Base-by-base conservation (phyloP, 2,113 vertebrate species). In the Chloropsis hardwickii region DNA sequence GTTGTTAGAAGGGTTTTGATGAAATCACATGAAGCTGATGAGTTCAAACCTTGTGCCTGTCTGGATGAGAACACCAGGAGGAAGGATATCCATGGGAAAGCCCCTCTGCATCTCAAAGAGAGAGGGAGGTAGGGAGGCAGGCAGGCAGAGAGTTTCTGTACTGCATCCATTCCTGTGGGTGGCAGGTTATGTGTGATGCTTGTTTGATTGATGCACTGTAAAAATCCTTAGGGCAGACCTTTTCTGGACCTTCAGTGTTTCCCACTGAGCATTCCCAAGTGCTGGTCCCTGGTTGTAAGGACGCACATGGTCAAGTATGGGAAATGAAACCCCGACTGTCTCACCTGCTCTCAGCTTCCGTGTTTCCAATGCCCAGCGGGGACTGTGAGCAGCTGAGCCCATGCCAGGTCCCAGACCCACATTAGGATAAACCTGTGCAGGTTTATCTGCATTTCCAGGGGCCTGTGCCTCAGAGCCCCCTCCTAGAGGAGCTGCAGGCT, bases 121-220 rank as follows among this genome's bases (percentile, higher is more conserved):
- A 15, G 33, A 61, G 28, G 18, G 57, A 57, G 10, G 56, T 57
- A 7, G 12, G 6, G 6, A 15, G 6, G 7, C 10, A 35, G 37
- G 10, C 9, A 27, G 14, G 9, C 18, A 35, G 27, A 31, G 40
- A 27, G 23, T 47, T 78, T 81, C 33, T 1, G 0, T 29, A 15
- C 31, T 4, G 2, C 1, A 0, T 29, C 0, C 1, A 19, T 88
- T 72, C 25, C 57, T 29, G 24, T 0, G 1, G 47, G 33, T n/a
- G 16, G 14, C 10, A 58, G 23, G 33, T 47, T 53, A 23, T 2
- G 13, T 4, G 8, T 14, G 12, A 8, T 28, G 37, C 35, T 77
- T 77, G 42, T 67, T 28, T n/a, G 1, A 0, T 16, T 0, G 2
- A 66, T 14, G 12, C 12, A 78, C 24, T 10, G 19, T 21, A 17